phyloP scores from a whole-genome alignment of 2,888 invertebrate species.

The Eupeodes luniger region DNA sequence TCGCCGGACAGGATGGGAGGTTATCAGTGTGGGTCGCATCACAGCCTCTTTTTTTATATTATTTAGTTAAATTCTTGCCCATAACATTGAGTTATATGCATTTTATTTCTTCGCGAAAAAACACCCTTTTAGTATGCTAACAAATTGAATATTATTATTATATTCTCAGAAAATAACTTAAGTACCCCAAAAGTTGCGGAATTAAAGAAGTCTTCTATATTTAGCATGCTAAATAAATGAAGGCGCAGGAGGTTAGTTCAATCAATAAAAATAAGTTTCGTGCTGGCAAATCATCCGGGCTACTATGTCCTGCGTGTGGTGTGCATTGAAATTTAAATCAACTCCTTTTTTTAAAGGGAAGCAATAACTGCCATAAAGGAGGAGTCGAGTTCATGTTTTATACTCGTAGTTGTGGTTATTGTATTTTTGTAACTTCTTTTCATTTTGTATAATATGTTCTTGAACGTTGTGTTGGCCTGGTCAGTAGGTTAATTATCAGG shows the following conservation, averaged over 20 bases:
- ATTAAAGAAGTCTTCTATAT: not conserved
- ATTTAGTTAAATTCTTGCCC: too few species aligned
- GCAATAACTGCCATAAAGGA: constrained; percentile 15
- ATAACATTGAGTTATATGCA: too few species aligned
- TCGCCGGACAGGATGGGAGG: too few species aligned
- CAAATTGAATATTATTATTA: too few species aligned
- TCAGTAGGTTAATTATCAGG: constrained; percentile 12
- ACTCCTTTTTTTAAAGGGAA: constrained; percentile 3
- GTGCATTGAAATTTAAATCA: constrained; percentile 26
- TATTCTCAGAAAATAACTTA: not conserved
- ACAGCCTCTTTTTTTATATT: too few species aligned
- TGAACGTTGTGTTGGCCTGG: not conserved
- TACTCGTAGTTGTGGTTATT: not conserved
- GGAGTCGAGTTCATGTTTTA: constrained; percentile 9
- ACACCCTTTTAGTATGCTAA: too few species aligned
- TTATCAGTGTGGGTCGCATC: too few species aligned
- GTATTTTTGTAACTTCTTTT: not conserved
- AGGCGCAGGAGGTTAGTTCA: not conserved
- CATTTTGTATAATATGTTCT: not conserved
- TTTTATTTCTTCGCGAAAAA: too few species aligned
- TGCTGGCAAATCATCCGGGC: not conserved
- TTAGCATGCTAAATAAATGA: too few species aligned
- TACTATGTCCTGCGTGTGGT: not conserved
- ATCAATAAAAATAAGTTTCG: constrained; percentile 11
- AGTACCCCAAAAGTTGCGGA: not conserved